Percentiles rank a stretch among this genome's conserved stretches.
These are phyloP conservation scores for Ictinia mississippiensis DNA, from an alignment of 2,797 vertebrate species.

Conservation along the genomic window DNA sequence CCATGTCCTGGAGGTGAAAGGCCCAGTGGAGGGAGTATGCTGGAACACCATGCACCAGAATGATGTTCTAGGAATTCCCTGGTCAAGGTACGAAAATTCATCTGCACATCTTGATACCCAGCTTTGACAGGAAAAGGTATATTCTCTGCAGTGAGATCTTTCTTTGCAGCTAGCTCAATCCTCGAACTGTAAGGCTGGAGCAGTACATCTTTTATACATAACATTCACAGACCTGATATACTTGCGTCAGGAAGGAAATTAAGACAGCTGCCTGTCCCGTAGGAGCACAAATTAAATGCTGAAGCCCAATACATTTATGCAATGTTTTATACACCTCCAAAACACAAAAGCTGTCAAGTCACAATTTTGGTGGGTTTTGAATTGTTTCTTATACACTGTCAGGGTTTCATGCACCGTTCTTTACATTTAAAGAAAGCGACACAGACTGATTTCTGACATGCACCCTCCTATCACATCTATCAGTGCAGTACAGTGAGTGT, in stretches of 20 bases:
- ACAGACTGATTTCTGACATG: slow-evolving; percentile 43
- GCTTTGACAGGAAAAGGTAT: slow-evolving; percentile 34
- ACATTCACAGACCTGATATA: background rate
- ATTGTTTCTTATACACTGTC: slow-evolving; percentile 62
- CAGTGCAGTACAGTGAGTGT: slow-evolving; percentile 32
- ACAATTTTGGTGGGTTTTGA: slow-evolving; percentile 52
- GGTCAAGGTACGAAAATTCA: background rate
- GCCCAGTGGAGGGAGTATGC: background rate
- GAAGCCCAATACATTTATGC: background rate
- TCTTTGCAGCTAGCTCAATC: slow-evolving; percentile 14
- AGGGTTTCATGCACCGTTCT: slow-evolving; percentile 47
- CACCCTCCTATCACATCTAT: slow-evolving; percentile 36
- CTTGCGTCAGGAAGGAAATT: slow-evolving; percentile 29
- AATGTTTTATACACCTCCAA: slow-evolving; percentile 21
- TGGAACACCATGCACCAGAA: background rate
- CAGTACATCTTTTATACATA: slow-evolving; percentile 61
- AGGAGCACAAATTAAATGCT: slow-evolving; percentile 4
- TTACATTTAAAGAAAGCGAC: slow-evolving; percentile 58
- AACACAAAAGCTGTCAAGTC: slow-evolving; percentile 50
- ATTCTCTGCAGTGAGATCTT: background rate
- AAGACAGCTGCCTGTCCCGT: background rate
- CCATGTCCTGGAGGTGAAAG: slow-evolving; percentile 42
- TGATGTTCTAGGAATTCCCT: slow-evolving; percentile 38
- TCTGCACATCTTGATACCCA: slow-evolving; percentile 7
- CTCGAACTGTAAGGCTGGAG: slow-evolving; percentile 26